Evolutionary conservation across 1,140 invertebrate species (phyloP), one percentile per base, ranked within the genome.

Genomic region (Pseudomyrmex dendroicus): DNA sequence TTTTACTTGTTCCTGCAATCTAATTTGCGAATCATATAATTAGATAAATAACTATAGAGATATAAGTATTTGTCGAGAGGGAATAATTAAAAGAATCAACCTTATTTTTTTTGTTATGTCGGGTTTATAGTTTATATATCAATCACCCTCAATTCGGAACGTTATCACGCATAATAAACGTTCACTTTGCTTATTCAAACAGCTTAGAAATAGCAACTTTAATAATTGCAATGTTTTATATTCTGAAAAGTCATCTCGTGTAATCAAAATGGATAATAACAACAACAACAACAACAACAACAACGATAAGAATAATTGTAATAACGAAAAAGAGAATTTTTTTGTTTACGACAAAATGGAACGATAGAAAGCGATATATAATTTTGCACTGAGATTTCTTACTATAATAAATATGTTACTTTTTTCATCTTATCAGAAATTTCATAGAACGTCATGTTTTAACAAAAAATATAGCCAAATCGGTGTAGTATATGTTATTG

Each of bases 11-110:
- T 44, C 46, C 66, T 80, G 76, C 66, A 25, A 80, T 61, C 76
- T 80, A 80, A 80, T 25, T 77, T 80, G 76, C 76, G 72, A 80
- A 80, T 72, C 35, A 35, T 72, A 66, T 72, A 80, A 80, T 80
- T 72, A 50, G 76, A 80, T 70, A 59, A 70, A 67, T 72, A 72
- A 80, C 66, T 80, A 72, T 72, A 80, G 66, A 80, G 66, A 72
- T 80, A 80, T 54, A 66, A 80, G 62, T 46, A 35, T 67, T 54
- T 70, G 76, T 72, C 44, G 66, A 70, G 66, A n/a, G 68, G 76
- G 35, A 7, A 35, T 70, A 70, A 80, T 80, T 50, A 80, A 80
- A 80, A 80, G 66, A 80, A 80, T 80, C 66, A 80, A 56, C 66
- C 35, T 35, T 5, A 56, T 20, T 77, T 13, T 61, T 22, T 35